Evolutionary conservation across 2,113 vertebrate genomes (phyloP).

Genomic region (Chlorodrepanis virens): DNA sequence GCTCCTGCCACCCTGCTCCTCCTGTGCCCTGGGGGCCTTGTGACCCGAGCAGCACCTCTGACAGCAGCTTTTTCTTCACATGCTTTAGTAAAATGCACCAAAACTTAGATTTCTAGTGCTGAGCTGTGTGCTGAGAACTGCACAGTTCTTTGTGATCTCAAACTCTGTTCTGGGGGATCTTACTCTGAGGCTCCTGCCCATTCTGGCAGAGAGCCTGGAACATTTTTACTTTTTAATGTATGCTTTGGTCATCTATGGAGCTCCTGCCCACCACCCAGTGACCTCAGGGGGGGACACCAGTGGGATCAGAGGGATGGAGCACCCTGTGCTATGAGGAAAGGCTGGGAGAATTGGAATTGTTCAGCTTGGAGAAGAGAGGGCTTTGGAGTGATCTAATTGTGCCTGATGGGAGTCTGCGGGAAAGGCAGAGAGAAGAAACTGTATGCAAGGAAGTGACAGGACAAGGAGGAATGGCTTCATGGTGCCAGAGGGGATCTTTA

Average conservation of each 20-base stretch:
- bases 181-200: neutral
- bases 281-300: neutral
- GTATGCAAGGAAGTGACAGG: neutral
- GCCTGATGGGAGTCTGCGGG: neutral
- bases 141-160: neutral
- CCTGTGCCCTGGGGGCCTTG: fast-evolving
- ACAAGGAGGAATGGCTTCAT: neutral
- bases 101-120: neutral
- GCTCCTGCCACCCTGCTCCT: neutral
- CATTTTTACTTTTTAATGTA: neutral
- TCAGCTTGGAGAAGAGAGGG: neutral
- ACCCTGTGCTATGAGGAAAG: neutral
- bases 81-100: neutral
- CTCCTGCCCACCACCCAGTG: neutral
- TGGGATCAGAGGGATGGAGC: neutral
- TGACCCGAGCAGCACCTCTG: neutral
- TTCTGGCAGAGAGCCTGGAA: neutral
- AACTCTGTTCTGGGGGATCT: neutral
- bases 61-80: neutral
- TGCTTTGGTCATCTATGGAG: fast-evolving
- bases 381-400: neutral
- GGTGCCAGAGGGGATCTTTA: neutral
- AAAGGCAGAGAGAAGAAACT: neutral
- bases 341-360: neutral
- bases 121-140: neutral